These are phyloP conservation scores for Nasonia vitripennis DNA, from an alignment of 1,140 invertebrate genomes.

Conservation along the genomic window DNA sequence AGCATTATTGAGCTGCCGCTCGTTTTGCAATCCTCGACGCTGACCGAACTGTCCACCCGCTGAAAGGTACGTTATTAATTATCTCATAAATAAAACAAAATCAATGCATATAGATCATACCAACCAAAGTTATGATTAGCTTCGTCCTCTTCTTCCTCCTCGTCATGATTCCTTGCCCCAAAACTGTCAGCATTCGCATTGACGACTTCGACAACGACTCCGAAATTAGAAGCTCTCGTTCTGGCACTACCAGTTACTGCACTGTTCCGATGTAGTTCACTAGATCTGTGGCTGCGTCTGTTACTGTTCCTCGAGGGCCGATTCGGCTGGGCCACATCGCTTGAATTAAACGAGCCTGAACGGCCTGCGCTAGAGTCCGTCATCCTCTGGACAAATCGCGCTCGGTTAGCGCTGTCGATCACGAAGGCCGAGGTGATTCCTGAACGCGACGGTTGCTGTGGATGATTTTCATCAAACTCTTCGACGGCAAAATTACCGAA, in stretches of 20 bases:
- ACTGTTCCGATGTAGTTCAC: constrained; percentile 5
- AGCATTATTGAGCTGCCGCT: not conserved
- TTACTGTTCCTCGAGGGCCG: constrained; percentile 57
- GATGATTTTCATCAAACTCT: constrained; percentile 62
- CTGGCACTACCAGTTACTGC: not conserved
- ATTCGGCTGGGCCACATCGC: constrained; percentile 55
- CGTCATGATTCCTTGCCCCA: constrained; percentile 44
- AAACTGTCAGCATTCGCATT: constrained; percentile 52
- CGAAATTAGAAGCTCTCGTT: constrained; percentile 44
- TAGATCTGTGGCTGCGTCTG: constrained; percentile 29
- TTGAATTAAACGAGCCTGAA: constrained; percentile 57
- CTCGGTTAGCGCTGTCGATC: constrained; percentile 61
- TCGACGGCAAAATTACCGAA: constrained; percentile 65
- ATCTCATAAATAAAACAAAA: constrained; percentile 20
- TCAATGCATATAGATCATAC: not conserved
- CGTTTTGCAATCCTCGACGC: constrained; percentile 32
- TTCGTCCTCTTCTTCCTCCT: constrained; percentile 54
- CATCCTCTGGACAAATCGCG: constrained; percentile 43
- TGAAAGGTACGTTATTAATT: not conserved
- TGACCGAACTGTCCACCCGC: constrained; percentile 13
- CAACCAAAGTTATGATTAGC: constrained; percentile 47
- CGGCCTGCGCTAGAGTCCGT: constrained; percentile 47
- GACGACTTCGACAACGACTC: constrained; percentile 42
- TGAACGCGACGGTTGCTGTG: constrained; percentile 62
- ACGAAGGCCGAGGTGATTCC: constrained; percentile 66